Evolutionary conservation across 2,113 vertebrate genomes (phyloP).

Genomic region (Bostrychus sinensis): DNA sequence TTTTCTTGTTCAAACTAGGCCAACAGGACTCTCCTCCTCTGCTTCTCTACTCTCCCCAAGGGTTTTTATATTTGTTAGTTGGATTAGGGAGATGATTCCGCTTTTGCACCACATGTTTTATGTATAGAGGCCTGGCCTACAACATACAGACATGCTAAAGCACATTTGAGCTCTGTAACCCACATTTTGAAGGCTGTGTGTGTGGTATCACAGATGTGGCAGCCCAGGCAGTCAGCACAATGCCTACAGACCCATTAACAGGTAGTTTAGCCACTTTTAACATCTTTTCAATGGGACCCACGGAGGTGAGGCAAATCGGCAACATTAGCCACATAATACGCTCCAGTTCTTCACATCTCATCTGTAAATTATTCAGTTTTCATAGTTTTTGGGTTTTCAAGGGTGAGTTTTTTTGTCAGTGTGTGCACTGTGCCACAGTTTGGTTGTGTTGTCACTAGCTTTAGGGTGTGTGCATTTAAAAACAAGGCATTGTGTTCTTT

Average conservation of each 20-base stretch:
- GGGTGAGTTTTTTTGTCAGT: slow-evolving; percentile 17
- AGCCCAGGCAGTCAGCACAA: slow-evolving; percentile 14
- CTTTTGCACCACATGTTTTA: slow-evolving; percentile 32
- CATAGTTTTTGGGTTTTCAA: slow-evolving; percentile 37
- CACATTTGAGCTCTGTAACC: slow-evolving; percentile 2
- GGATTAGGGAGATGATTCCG: slow-evolving; percentile 18
- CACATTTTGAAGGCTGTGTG: slow-evolving; percentile 4
- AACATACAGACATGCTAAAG: background rate
- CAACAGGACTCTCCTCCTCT: slow-evolving; percentile 43
- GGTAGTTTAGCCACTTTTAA: slow-evolving; percentile 37
- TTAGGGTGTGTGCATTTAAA: slow-evolving; percentile 31
- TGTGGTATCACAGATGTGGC: slow-evolving; percentile 16
- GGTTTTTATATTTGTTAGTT: slow-evolving; percentile 15
- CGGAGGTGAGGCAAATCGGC: slow-evolving; percentile 40
- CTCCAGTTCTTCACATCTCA: slow-evolving; percentile 57
- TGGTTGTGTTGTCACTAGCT: slow-evolving; percentile 20
- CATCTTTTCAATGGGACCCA: slow-evolving; percentile 13
- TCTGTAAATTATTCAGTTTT: slow-evolving; percentile 64
- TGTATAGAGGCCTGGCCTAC: slow-evolving; percentile 4
- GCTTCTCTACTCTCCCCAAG: slow-evolving; percentile 11
- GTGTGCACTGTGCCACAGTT: slow-evolving; percentile 7
- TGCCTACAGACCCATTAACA: slow-evolving; percentile 27
- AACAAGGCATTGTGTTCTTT: background rate
- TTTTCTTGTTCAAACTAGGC: slow-evolving; percentile 40
- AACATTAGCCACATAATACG: slow-evolving; percentile 42